phyloP scores from a whole-genome alignment of 1,140 invertebrate genomes.

The Drosophila fuyamai region DNA sequence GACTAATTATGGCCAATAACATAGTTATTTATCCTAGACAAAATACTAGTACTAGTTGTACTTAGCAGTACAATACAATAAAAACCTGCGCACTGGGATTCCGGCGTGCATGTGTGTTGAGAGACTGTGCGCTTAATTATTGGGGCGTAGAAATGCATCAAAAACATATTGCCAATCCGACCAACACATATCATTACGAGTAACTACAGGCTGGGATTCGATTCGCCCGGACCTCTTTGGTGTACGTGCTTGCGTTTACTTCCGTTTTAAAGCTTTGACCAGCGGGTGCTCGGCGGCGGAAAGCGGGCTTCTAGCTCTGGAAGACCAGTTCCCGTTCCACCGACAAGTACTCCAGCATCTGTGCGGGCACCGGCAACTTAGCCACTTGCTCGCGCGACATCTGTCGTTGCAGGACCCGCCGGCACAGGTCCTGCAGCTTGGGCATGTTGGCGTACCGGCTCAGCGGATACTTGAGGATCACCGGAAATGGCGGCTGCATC shows the following conservation, averaged over 20 bases:
- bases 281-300: constrained; percentile 10
- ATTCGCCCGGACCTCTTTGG: constrained; percentile 63
- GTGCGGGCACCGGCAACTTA: constrained; percentile 89
- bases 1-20: constrained; percentile 70
- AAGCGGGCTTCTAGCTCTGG: constrained; percentile 59
- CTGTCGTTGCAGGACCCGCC: constrained; percentile 91
- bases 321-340: constrained; percentile 87
- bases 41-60: constrained; percentile 56
- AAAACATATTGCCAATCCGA: constrained; percentile 47
- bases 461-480: constrained; percentile 91
- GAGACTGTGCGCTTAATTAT: constrained; percentile 54
- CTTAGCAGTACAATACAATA: constrained; percentile 65
- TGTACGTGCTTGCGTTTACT: constrained; percentile 53
- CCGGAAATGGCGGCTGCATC: constrained; percentile 89
- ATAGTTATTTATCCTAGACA: constrained; percentile 51
- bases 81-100: constrained; percentile 55
- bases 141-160: constrained; percentile 56
- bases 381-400: constrained; percentile 89
- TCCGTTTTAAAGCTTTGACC: constrained; percentile 69
- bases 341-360: constrained; percentile 88
- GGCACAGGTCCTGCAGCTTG: constrained; percentile 90
- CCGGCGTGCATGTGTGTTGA: constrained; percentile 27
- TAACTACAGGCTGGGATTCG: constrained; percentile 21
- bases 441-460: constrained; percentile 91
- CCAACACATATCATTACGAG: constrained; percentile 45